phyloP scores from a whole-genome alignment of 2,113 vertebrate species.

The Sylvilagus bachmani region DNA sequence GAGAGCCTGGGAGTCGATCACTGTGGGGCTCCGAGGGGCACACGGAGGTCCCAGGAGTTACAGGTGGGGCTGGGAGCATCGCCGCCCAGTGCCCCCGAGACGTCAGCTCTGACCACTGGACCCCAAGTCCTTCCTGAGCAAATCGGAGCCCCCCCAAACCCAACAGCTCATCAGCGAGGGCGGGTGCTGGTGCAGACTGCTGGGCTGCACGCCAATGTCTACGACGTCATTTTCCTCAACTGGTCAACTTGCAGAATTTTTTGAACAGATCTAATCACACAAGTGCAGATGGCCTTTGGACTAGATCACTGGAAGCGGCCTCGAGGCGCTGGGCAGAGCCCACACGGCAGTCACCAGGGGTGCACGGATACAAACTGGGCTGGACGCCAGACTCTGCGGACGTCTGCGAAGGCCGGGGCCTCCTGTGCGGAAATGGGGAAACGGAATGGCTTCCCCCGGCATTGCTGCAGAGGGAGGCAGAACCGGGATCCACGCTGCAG shows the following conservation, averaged over 20 bases:
- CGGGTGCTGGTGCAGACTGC: fast-evolving
- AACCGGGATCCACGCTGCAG: too few species aligned
- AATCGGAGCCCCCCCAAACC: fast-evolving
- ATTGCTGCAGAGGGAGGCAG: too few species aligned
- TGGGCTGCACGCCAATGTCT: fast-evolving
- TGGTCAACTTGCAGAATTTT: not conserved
- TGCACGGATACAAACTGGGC: not conserved
- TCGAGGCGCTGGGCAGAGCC: too few species aligned
- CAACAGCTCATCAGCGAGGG: fast-evolving
- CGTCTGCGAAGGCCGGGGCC: not conserved
- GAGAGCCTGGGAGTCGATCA: too few species aligned
- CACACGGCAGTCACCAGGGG: not conserved
- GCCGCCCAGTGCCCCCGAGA: fast-evolving
- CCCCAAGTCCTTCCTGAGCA: not conserved
- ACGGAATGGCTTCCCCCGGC: too few species aligned
- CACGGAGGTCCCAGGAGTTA: not conserved
- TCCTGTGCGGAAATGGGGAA: not conserved
- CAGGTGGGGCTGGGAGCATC: too few species aligned
- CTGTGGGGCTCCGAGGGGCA: too few species aligned
- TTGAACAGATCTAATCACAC: not conserved
- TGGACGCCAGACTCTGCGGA: not conserved
- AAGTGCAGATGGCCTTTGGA: not conserved
- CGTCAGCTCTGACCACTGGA: not conserved
- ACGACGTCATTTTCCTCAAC: fast-evolving
- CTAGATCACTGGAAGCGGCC: not conserved